These are phyloP conservation scores for Tanypteryx hageni DNA, from an alignment of 2,888 invertebrate genomes.

Conservation along the genomic window DNA sequence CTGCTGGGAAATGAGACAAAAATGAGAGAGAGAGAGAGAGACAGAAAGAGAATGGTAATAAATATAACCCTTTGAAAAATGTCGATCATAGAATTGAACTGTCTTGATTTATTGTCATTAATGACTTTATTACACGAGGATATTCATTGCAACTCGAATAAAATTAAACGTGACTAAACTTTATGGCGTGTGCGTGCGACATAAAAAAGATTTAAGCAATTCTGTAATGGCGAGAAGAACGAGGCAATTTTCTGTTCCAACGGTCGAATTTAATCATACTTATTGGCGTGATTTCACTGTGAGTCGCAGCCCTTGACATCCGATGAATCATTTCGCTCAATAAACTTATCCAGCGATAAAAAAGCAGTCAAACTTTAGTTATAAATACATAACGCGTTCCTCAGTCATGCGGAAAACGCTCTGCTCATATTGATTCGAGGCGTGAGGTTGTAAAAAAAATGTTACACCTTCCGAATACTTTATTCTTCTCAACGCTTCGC, in stretches of 20 bases:
- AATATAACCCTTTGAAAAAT: no score
- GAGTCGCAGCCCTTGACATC: not conserved
- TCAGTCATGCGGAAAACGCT: not conserved
- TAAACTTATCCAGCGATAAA: not conserved
- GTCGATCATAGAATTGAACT: no score
- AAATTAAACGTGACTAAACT: no score
- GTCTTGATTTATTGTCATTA: no score
- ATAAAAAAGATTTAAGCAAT: not conserved
- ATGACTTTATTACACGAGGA: no score
- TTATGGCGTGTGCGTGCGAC: not conserved
- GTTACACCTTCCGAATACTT: not conserved
- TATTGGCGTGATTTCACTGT: not conserved
- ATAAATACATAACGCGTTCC: not conserved
- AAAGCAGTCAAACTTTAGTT: not conserved
- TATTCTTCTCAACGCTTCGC: not conserved
- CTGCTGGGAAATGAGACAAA: no score
- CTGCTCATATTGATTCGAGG: not conserved
- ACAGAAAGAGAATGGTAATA: no score
- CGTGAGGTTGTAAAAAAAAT: not conserved
- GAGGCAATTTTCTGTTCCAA: no score
- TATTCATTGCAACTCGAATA: no score
- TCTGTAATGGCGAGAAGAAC: not conserved
- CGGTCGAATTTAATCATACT: not conserved
- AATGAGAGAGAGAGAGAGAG: no score
- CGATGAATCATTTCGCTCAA: constrained; percentile 14